phyloP scores from a whole-genome alignment of 2,888 invertebrate genomes.

The Hermaeophaga mercurialis region DNA sequence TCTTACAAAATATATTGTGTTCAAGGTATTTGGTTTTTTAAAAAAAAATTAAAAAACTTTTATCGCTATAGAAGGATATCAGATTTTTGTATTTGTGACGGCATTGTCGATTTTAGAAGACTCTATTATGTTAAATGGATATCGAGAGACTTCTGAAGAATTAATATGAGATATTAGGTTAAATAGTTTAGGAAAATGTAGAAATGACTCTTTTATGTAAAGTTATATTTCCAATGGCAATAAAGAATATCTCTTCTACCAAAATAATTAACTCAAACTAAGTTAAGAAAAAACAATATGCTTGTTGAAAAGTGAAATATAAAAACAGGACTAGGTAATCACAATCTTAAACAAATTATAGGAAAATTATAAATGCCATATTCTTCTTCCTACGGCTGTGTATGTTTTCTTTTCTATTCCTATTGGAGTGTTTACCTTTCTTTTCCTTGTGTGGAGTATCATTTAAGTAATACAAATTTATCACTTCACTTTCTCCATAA shows the following conservation, averaged over 20 bases:
- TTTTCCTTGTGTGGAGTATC: conserved; percentile 27
- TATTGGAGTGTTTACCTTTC: conserved; percentile 25
- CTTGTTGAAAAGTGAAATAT: not conserved
- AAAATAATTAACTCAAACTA: no score
- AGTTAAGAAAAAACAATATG: not conserved
- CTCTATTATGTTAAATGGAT: no score
- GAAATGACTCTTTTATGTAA: no score
- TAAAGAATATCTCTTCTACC: no score
- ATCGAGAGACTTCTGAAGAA: no score
- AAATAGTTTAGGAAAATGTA: no score
- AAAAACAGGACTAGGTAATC: not conserved
- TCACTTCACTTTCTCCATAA: conserved; percentile 27
- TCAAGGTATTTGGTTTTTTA: not conserved
- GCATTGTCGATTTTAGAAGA: not conserved
- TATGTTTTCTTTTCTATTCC: conserved; percentile 27
- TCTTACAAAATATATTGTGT: no score
- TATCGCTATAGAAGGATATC: not conserved
- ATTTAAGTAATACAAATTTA: conserved; percentile 33
- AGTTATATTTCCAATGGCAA: no score
- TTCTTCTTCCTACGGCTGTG: conserved; percentile 18
- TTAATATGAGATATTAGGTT: no score
- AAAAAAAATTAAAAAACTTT: not conserved
- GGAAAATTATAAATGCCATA: not conserved
- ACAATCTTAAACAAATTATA: not conserved
- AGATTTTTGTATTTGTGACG: not conserved